These are phyloP conservation scores for Atrina japonica DNA, from an alignment of 2,888 invertebrate species.

Conservation along the genomic window DNA sequence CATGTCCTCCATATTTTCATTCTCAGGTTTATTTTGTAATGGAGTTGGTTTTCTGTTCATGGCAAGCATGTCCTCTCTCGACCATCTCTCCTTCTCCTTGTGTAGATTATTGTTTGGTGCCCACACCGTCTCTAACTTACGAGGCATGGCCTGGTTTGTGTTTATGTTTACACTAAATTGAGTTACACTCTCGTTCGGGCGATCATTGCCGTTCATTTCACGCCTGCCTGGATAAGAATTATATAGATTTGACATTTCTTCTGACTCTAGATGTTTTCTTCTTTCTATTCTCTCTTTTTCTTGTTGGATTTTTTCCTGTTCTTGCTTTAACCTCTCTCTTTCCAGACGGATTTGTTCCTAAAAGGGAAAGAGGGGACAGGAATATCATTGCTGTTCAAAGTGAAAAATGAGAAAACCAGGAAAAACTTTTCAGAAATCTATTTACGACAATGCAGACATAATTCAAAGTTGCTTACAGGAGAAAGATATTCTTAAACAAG, in stretches of 20 bases:
- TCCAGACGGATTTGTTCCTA: slow-evolving; percentile 65
- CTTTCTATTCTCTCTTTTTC: slow-evolving; percentile 63
- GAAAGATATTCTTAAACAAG: too few relatives aligned
- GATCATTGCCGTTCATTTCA: slow-evolving; percentile 5
- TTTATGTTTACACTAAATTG: slow-evolving; percentile 30
- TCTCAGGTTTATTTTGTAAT: slow-evolving; percentile 54
- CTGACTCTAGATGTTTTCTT: slow-evolving; percentile 12
- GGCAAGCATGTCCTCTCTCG: slow-evolving; percentile 69
- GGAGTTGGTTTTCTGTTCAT: slow-evolving; percentile 73
- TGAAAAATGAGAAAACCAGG: too few relatives aligned
- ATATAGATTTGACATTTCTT: slow-evolving; percentile 1
- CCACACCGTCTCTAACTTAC: slow-evolving; percentile 45
- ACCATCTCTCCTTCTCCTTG: slow-evolving; percentile 48
- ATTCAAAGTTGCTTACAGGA: too few relatives aligned
- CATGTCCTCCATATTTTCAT: too few relatives aligned
- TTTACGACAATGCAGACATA: too few relatives aligned
- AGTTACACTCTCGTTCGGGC: slow-evolving; percentile 21
- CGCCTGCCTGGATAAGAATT: not conserved
- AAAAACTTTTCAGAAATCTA: too few relatives aligned
- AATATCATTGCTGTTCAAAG: too few relatives aligned
- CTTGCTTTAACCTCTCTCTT: slow-evolving; percentile 56
- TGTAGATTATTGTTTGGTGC: slow-evolving; percentile 32
- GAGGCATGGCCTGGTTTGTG: slow-evolving; percentile 18
- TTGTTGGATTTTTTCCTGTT: slow-evolving; percentile 61
- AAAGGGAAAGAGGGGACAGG: too few relatives aligned